phyloP scores from a whole-genome alignment of 2,888 invertebrate species.

The Phengaris arion region DNA sequence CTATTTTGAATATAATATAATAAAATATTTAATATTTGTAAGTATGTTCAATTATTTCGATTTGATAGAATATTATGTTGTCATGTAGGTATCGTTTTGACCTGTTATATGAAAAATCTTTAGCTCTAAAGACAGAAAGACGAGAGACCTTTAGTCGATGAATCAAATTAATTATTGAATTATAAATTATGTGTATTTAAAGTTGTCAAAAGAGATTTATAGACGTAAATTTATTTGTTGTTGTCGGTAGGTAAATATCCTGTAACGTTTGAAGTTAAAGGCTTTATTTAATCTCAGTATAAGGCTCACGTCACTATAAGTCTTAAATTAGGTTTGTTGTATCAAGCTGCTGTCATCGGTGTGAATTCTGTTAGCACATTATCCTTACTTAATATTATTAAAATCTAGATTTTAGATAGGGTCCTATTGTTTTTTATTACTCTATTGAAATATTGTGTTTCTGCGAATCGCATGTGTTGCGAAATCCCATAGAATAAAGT shows the following conservation, averaged over 20 bases:
- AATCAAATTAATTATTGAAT: not conserved
- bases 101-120: not conserved
- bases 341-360: not conserved
- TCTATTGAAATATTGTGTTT: not conserved
- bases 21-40: not conserved
- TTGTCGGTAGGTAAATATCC: no score
- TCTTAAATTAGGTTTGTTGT: not conserved
- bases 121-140: not conserved
- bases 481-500: no score
- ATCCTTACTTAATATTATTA: not conserved
- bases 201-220: not conserved
- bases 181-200: not conserved
- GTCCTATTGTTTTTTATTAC: not conserved
- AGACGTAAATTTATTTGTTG: not conserved
- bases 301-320: not conserved
- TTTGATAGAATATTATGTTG: constrained; percentile 9
- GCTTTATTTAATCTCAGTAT: not conserved
- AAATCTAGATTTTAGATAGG: not conserved
- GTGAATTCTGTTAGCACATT: constrained; percentile 4
- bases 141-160: not conserved
- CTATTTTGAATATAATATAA: not conserved
- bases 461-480: no score
- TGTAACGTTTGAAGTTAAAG: no score
- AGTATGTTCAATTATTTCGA: not conserved
- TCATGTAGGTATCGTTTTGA: not conserved